Percentiles rank a stretch among this genome's conserved stretches.
phyloP scores from a whole-genome alignment of 2,888 invertebrate genomes.

The Drosophila parthenogenetica region DNA sequence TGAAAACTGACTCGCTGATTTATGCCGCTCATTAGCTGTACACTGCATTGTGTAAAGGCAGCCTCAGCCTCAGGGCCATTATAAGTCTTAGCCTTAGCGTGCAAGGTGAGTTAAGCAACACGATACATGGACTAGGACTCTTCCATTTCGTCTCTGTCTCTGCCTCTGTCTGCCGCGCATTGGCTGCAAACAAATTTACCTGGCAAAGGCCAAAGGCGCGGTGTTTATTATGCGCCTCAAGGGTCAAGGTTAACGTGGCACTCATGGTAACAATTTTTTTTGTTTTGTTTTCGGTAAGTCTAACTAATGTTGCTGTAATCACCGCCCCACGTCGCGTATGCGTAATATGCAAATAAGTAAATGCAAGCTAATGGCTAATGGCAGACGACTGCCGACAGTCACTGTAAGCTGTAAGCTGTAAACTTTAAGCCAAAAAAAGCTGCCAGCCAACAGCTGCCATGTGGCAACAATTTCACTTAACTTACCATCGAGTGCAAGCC shows the following conservation, averaged over 20 bases:
- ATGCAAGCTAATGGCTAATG: conserved; percentile 50
- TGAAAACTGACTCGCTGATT: conserved; percentile 62
- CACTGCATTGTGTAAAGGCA: conserved; percentile 12
- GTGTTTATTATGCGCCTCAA: conserved; percentile 43
- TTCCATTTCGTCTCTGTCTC: no score
- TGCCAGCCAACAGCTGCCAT: conserved; percentile 30
- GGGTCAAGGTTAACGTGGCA: conserved; percentile 61
- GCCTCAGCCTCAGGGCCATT: conserved; percentile 29
- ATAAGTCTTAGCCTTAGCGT: conserved; percentile 59
- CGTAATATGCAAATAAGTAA: conserved; percentile 76
- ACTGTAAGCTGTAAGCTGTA: background rate
- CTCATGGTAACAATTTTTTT: conserved; percentile 5
- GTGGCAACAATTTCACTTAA: conserved; percentile 45
- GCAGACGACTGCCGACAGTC: conserved; percentile 38
- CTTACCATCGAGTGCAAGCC: conserved; percentile 53
- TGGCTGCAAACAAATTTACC: conserved; percentile 23
- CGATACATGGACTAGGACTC: conserved; percentile 15
- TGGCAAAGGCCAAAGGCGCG: conserved; percentile 51
- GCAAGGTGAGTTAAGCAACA: conserved; percentile 57
- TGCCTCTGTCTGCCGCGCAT: no score
- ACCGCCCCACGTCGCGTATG: conserved; percentile 54
- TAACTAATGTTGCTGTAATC: conserved; percentile 58
- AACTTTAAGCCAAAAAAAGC: background rate
- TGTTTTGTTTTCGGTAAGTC: conserved; percentile 26
- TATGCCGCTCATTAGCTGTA: conserved; percentile 74